Conservation (phyloP, 2,888 invertebrate species). For the Cheilosia impressa region DNA sequence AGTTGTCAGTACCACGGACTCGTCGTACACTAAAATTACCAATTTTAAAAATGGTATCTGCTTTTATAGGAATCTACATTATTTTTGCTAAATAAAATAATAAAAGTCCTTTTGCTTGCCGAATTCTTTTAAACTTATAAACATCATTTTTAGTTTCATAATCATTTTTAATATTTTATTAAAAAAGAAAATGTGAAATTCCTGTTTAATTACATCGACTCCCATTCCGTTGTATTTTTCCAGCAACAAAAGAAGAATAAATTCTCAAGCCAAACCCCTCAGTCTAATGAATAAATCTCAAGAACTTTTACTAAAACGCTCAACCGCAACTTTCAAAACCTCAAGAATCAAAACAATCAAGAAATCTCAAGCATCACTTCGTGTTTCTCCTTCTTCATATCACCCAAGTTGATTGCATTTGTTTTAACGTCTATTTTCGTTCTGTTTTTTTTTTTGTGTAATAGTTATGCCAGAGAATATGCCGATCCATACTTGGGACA, state of each 20-base stretch:
- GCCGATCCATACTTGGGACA: slow-evolving; percentile 97
- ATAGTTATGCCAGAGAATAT: slow-evolving; percentile 94
- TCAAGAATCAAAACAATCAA: slow-evolving; percentile 68
- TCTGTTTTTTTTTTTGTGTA: slow-evolving; percentile 18
- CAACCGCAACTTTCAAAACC: not conserved
- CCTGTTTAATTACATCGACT: not conserved
- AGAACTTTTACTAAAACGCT: slow-evolving; percentile 26
- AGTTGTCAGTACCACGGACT: too few species aligned
- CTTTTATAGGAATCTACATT: too few species aligned
- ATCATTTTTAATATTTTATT: too few species aligned
- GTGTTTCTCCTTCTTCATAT: slow-evolving; percentile 3
- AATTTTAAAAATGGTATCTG: too few species aligned
- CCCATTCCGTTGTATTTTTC: slow-evolving; percentile 34
- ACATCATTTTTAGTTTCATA: not conserved
- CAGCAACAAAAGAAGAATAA: slow-evolving; percentile 59
- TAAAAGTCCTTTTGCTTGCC: too few species aligned
- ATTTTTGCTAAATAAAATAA: too few species aligned
- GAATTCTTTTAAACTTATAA: too few species aligned
- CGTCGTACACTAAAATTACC: too few species aligned
- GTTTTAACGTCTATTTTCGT: slow-evolving; percentile 7
- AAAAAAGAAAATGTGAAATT: not conserved
- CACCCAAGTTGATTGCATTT: not conserved
- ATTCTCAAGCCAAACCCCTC: slow-evolving; percentile 16
- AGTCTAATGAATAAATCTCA: slow-evolving; percentile 36
- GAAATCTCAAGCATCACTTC: slow-evolving; percentile 43